Conservation (phyloP, 2,797 vertebrate genomes). For the Centropyge bicolor region DNA sequence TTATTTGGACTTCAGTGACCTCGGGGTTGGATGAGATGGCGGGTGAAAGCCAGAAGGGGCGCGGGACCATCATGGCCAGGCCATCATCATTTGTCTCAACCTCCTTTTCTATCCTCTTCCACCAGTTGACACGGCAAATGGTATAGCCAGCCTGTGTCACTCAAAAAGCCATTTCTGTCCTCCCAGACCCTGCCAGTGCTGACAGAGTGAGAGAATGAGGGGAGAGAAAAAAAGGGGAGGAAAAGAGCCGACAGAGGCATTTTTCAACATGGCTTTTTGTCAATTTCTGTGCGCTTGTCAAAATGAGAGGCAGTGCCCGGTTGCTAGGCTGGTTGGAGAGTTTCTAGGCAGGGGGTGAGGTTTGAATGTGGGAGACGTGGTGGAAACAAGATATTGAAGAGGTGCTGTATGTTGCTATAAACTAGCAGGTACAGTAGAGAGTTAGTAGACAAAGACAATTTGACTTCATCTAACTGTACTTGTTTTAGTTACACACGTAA, state of each 20-base stretch:
- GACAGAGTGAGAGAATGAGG: constrained; percentile 72
- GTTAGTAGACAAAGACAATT: constrained; percentile 11
- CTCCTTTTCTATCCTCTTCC: constrained; percentile 74
- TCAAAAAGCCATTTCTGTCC: constrained; percentile 86
- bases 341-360: constrained; percentile 61
- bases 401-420: constrained; percentile 50
- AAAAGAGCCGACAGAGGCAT: constrained; percentile 63
- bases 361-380: constrained; percentile 62
- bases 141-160: constrained; percentile 79
- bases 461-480: background rate
- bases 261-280: constrained; percentile 79
- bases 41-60: constrained; percentile 46
- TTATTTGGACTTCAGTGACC: constrained; percentile 63
- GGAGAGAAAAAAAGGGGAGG: constrained; percentile 22
- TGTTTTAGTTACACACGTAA: background rate
- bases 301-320: constrained; percentile 53
- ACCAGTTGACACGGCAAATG: constrained; percentile 76
- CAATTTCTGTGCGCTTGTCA: constrained; percentile 78
- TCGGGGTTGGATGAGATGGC: constrained; percentile 27
- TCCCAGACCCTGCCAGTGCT: constrained; percentile 67
- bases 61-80: constrained; percentile 68
- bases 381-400: constrained; percentile 53
- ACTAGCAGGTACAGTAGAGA: constrained; percentile 23
- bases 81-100: constrained; percentile 81
- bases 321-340: constrained; percentile 65